These are phyloP conservation scores for Sitobion miscanthi DNA, from an alignment of 1,140 invertebrate species.

Conservation along the genomic window DNA sequence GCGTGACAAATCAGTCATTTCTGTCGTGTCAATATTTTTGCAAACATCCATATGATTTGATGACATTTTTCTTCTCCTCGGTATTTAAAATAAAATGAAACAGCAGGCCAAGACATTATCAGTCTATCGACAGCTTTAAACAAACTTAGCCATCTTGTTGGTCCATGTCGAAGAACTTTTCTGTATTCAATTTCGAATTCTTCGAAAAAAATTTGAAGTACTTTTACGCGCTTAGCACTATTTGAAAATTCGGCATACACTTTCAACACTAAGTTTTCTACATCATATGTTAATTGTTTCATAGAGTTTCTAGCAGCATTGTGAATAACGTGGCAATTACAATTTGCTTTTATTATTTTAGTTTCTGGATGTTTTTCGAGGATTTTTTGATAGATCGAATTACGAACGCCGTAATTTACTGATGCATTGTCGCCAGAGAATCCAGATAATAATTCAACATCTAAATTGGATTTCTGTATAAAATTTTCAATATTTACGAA, in stretches of 20 bases:
- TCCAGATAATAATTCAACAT: slow-evolving; percentile 56
- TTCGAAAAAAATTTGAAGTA: slow-evolving; percentile 9
- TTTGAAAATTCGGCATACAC: slow-evolving; percentile 16
- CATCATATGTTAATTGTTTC: slow-evolving; percentile 19
- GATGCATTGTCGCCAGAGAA: slow-evolving; percentile 58
- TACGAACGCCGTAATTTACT: slow-evolving; percentile 58
- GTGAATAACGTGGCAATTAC: slow-evolving; percentile 23
- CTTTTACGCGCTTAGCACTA: neutral
- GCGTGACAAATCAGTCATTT: neutral
- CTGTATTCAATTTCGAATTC: slow-evolving; percentile 2
- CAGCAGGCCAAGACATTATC: neutral
- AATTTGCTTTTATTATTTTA: slow-evolving; percentile 23
- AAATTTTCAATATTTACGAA: slow-evolving; percentile 49
- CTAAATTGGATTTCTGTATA: slow-evolving; percentile 38
- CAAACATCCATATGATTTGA: neutral
- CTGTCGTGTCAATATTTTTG: slow-evolving; percentile 7
- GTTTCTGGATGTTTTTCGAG: slow-evolving; percentile 49
- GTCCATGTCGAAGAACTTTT: slow-evolving; percentile 11
- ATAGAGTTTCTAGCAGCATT: neutral
- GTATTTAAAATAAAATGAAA: slow-evolving; percentile 23
- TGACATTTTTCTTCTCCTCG: neutral
- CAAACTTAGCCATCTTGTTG: neutral
- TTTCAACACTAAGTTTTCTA: slow-evolving; percentile 2
- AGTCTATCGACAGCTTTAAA: neutral
- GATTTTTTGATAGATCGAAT: slow-evolving; percentile 59